These are phyloP conservation scores for Adelosebastes latens DNA, from an alignment of 2,797 vertebrate genomes.

Conservation along the genomic window DNA sequence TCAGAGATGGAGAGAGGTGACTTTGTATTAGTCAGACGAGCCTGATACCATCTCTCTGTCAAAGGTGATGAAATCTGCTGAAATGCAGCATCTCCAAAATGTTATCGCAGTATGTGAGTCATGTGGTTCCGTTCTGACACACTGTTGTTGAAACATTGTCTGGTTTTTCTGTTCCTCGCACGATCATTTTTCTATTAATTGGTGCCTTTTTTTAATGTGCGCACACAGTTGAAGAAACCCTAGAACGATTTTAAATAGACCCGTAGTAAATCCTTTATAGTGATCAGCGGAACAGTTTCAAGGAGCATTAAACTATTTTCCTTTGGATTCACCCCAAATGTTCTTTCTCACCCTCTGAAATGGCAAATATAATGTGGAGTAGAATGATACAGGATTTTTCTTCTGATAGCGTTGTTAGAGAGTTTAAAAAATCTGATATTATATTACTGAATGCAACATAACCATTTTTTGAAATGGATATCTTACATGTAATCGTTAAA, in stretches of 20 bases:
- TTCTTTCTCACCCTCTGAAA: neutral
- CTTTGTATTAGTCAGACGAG: neutral
- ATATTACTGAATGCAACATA: neutral
- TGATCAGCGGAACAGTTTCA: neutral
- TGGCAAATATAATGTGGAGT: neutral
- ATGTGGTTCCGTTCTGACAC: neutral
- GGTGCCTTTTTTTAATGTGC: neutral
- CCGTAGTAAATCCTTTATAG: neutral
- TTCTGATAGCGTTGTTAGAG: neutral
- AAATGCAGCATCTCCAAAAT: conserved; percentile 40
- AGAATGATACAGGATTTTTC: neutral
- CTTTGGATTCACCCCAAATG: neutral
- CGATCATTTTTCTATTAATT: neutral
- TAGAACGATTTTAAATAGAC: neutral
- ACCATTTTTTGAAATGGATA: neutral
- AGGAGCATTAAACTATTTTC: neutral
- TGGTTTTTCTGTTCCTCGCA: neutral
- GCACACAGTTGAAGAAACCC: neutral
- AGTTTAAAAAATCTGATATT: neutral
- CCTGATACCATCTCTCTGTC: conserved; percentile 15
- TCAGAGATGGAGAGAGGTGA: neutral
- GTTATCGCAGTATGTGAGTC: conserved; percentile 9
- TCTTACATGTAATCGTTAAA: neutral
- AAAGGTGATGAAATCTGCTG: conserved; percentile 53
- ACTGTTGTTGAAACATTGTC: neutral